These are phyloP conservation scores for Rhinoptilus africanus DNA, from an alignment of 2,113 vertebrate species.

Conservation along the genomic window DNA sequence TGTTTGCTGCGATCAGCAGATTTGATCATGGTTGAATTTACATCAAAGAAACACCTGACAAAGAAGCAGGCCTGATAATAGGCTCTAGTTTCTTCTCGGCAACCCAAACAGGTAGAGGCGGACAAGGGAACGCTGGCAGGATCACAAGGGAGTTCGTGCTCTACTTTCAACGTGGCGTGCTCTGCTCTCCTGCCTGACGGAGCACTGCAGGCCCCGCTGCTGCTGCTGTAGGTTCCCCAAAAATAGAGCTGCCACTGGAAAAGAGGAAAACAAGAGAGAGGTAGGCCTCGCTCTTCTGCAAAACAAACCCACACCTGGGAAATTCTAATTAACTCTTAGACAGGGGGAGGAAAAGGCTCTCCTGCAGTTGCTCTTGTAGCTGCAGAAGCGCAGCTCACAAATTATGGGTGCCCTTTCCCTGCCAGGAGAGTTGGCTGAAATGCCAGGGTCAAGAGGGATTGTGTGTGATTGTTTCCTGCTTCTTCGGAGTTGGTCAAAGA, in stretches of 20 bases:
- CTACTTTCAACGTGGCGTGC: background rate
- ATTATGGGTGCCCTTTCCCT: background rate
- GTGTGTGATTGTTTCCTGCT: background rate
- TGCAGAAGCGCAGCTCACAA: background rate
- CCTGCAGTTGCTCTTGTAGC: background rate
- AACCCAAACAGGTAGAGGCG: background rate
- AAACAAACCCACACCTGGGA: accelerated
- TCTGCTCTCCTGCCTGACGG: background rate
- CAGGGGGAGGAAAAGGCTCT: background rate
- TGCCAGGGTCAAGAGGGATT: background rate
- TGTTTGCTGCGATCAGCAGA: constrained; percentile 24
- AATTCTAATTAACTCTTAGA: background rate
- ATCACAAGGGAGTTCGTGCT: background rate
- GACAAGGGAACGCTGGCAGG: background rate
- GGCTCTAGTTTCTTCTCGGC: constrained; percentile 15
- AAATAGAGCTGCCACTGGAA: background rate
- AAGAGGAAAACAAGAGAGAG: background rate
- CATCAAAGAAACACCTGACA: constrained; percentile 43
- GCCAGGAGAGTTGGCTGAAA: background rate
- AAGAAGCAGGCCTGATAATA: background rate
- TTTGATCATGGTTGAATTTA: background rate
- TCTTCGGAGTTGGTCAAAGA: background rate
- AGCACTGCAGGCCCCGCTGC: background rate
- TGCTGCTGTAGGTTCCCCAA: background rate
- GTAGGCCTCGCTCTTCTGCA: background rate